Evolutionary conservation across 2,797 vertebrate species (phyloP).

Genomic region (Sternotherus odoratus): DNA sequence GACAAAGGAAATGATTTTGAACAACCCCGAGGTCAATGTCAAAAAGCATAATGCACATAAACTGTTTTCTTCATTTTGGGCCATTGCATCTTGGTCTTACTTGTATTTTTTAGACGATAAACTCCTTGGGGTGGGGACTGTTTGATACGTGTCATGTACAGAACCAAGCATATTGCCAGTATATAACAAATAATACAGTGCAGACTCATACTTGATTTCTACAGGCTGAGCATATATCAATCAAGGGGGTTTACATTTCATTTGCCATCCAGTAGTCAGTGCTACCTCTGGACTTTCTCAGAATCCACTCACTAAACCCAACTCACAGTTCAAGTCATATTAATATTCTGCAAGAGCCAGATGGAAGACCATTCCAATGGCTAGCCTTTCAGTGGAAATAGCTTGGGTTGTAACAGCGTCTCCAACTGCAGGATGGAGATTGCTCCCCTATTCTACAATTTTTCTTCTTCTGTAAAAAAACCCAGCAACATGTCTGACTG

Average conservation of each 20-base stretch:
- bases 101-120: neutral
- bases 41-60: fast-evolving
- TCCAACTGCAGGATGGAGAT: neutral
- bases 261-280: neutral
- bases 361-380: neutral
- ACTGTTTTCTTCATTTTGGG: neutral
- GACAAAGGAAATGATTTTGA: neutral
- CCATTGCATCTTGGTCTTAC: neutral
- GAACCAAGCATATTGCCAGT: neutral
- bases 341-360: neutral
- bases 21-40: neutral
- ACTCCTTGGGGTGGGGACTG: neutral
- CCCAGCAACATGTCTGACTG: neutral
- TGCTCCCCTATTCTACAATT: neutral
- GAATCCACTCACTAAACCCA: neutral
- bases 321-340: neutral
- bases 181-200: fast-evolving
- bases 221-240: neutral
- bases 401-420: neutral
- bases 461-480: neutral
- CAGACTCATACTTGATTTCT: neutral
- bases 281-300: neutral
- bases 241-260: fast-evolving
- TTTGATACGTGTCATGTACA: fast-evolving
- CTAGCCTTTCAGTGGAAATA: neutral